Conservation (phyloP, 2,113 vertebrate genomes). For the Seriola dumerili region DNA sequence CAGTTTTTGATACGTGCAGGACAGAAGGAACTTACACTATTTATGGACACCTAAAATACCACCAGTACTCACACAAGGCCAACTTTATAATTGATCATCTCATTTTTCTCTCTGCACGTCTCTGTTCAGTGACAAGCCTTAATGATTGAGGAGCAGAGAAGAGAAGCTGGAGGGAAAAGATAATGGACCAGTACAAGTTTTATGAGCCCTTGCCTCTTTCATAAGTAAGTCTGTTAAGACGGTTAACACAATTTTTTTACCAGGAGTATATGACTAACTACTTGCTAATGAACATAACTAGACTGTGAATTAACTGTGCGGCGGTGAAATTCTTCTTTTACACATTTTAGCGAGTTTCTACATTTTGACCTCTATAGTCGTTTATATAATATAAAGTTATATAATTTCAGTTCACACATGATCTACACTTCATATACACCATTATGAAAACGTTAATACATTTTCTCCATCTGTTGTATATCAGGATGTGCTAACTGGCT, state of each 20-base stretch:
- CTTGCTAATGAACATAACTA: no score
- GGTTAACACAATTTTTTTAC: background rate
- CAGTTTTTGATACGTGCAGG: background rate
- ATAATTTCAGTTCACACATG: background rate
- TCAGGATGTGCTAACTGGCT: background rate
- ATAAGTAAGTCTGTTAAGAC: conserved; percentile 85
- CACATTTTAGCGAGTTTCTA: background rate
- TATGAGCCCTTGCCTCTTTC: conserved; percentile 96
- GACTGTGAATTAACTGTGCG: background rate
- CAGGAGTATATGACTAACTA: no score
- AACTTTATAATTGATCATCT: background rate
- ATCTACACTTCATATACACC: background rate
- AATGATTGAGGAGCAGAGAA: conserved; percentile 97
- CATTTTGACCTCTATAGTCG: background rate
- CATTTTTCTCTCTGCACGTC: background rate
- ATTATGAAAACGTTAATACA: background rate
- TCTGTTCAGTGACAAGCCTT: conserved; percentile 92
- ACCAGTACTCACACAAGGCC: background rate
- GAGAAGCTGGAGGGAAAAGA: conserved; percentile 99
- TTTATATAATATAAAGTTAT: background rate
- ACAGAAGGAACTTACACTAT: background rate
- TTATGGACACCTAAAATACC: background rate
- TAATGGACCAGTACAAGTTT: conserved; percentile 99
- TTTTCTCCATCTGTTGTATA: background rate
- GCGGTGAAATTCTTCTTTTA: background rate